Base-by-base conservation (phyloP, 1,140 invertebrate species). In the Odontomachus brunneus region DNA sequence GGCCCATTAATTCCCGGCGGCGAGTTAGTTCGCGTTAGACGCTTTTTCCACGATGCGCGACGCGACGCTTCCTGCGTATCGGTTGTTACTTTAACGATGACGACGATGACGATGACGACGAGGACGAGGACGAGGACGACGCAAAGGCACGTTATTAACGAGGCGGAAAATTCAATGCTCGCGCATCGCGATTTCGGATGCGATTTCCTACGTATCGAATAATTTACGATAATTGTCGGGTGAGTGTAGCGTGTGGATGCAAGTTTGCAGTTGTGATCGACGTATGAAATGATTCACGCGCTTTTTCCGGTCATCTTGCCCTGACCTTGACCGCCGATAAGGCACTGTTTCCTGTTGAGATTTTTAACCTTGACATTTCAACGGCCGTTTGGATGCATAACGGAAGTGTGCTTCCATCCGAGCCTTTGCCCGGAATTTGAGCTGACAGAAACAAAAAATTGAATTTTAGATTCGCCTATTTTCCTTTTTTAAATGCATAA, bases 1-100 rank as follows among this genome's bases (percentile, higher is more conserved):
- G 75, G 72, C 84, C 85, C 90, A 91, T 91, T 91, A 91, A 91
- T 91, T 91, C 26, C 14, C 57, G 26, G n/a, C 38, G 66, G 87
- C 85, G 59, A 71, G 62, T 74, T 65, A 24, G 63, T 72, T 38
- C 72, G 81, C 82, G 76, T 88, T 85, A 83, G 81, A 83, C 67
- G 72, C 82, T 86, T 90, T 89, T 90, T 89, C 74, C 44, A 12
- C 55, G 48, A 17, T 48, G 24, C 74, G 60, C 62, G 72, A 74
- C 55, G 57, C 57, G 44, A 76, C 22, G 59, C 48, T 26, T 57
- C n/a, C 75, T 51, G 59, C 57, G 59, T 74, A 74, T 74, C 71
- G 71, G 55, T 80, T 33, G 59, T 80, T 71, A 48, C 51, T 69
- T 66, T 17, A 33, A 78, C 62, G 75, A 80, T 33, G 69, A 57